Evolutionary conservation across 37 sponge, comb jelly and placozoan species (phyloP), one percentile per base, ranked within the genome.

Genomic region (Cliona cf. orientalis): DNA sequence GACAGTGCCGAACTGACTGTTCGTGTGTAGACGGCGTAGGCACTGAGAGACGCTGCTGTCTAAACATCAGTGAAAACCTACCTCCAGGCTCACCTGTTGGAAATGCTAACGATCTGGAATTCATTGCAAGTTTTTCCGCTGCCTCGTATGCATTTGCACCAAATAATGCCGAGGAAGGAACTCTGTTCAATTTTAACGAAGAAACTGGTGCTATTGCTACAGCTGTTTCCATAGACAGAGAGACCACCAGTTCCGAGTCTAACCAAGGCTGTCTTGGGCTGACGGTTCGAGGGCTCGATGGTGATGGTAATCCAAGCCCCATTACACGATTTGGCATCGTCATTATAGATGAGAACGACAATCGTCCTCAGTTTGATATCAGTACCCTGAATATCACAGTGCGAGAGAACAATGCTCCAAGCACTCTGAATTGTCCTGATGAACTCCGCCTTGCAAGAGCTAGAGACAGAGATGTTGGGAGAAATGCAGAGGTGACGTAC

Each of bases 291-390:
- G n/a, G n/a, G n/a, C n/a, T n/a, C n/a, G n/a, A n/a, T n/a, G n/a
- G n/a, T n/a, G n/a, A n/a, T n/a, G n/a, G n/a, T n/a, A n/a, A n/a
- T n/a, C n/a, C n/a, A n/a, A n/a, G n/a, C n/a, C n/a, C n/a, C n/a
- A n/a, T n/a, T n/a, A 72, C 5, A 7, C 41, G 14, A 31, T 49
- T 79, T 65, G 80, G 46, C 19, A 56, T 66, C 1, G 49, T 29
- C 28, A 35, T 79, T 1, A 0, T 3, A 23, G 81, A 80, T 49
- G 53, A 58, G 17, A 80, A 80, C 36, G 81, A 80, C 71, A 6
- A 80, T 38, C 1, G 42, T 17, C 81, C 81, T 12, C 1, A 26
- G 69, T 80, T 80, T 66, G n/a, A 22, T 6, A 1, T 26, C 36
- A 19, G 28, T 0, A 9, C 19, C 71, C 17, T 44, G 7, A 57